A percentile compares a stretch with the other conserved stretches of the same genome.
Conservation (phyloP, 2,113 vertebrate species). For the Struthidea cinerea region DNA sequence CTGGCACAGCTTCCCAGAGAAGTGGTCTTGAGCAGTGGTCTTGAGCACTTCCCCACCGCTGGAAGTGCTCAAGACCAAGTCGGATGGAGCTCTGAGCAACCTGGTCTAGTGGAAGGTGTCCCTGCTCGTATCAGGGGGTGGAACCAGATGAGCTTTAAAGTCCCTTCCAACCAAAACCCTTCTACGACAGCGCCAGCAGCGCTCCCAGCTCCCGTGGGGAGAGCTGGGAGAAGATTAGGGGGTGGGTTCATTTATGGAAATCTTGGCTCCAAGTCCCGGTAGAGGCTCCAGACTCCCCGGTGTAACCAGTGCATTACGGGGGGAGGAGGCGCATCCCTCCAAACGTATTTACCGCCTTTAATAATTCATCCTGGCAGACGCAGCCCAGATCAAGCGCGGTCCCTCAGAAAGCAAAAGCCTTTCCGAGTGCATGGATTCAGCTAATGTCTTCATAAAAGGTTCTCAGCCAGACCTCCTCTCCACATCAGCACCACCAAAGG, state of each 20-base stretch:
- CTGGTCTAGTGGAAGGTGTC: not conserved
- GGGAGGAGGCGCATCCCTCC: not conserved
- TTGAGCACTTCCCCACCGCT: not conserved
- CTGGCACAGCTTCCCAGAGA: not conserved
- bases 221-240: not conserved
- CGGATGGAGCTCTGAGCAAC: not conserved
- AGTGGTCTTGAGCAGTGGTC: too few species aligned
- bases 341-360: slow-evolving; percentile 14
- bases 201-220: not conserved
- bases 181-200: not conserved
- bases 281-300: not conserved
- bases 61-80: not conserved
- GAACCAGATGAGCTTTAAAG: too few species aligned
- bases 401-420: slow-evolving; percentile 34
- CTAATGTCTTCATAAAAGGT: slow-evolving; percentile 54
- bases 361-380: slow-evolving; percentile 53
- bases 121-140: not conserved
- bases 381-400: not conserved
- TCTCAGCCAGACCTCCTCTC: slow-evolving; percentile 43
- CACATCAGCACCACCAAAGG: slow-evolving; percentile 39
- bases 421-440: not conserved
- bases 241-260: not conserved
- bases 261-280: not conserved
- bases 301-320: not conserved
- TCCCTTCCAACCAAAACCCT: not conserved